These are phyloP conservation scores for Monochamus saltuarius DNA, from an alignment of 1,140 invertebrate species.

Conservation along the genomic window DNA sequence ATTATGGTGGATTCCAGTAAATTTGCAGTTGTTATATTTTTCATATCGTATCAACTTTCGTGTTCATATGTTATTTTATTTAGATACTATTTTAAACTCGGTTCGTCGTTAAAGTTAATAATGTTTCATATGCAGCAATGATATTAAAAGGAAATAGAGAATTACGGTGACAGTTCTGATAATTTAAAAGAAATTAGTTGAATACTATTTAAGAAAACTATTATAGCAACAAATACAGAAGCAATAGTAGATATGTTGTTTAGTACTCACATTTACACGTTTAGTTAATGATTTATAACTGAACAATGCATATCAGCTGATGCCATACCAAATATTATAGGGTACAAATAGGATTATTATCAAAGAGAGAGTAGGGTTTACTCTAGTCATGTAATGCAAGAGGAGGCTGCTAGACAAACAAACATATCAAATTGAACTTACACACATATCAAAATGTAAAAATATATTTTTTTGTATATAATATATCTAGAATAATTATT, in stretches of 20 bases:
- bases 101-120: no score
- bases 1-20: no score
- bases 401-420: conserved; percentile 17
- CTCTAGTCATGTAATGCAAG: not conserved
- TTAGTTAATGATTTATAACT: not conserved
- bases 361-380: no score
- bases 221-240: conserved; percentile 6
- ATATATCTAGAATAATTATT: conserved; percentile 16
- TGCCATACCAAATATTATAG: conserved; percentile 8
- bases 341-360: not conserved
- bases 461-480: conserved; percentile 25
- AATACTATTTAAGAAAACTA: not conserved
- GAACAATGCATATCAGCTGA: conserved; percentile 17
- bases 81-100: no score
- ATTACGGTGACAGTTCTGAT: not conserved
- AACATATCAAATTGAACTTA: conserved; percentile 33
- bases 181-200: not conserved
- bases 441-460: conserved; percentile 38
- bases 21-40: no score
- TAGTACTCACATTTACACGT: conserved; percentile 2
- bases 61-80: no score
- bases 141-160: no score
- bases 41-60: no score
- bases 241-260: conserved; percentile 19
- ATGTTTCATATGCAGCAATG: no score